Base-by-base conservation (phyloP, 1,140 invertebrate species). In the Lamellibrachia luymesi region DNA sequence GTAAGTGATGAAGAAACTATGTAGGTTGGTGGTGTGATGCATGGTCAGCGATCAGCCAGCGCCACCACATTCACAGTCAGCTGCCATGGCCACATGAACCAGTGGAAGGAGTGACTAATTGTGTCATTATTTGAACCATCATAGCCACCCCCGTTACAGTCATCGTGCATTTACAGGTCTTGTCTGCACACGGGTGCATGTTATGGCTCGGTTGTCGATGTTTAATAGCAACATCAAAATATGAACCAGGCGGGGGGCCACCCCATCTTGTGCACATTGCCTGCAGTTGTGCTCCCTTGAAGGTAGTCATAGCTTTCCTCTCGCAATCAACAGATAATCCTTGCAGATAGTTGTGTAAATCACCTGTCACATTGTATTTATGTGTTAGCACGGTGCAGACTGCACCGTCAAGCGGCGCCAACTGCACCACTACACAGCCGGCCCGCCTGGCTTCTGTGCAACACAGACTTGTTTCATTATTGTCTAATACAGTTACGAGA, bases 381-480 rank as follows among this genome's bases (percentile, higher is more conserved):
- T 22, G 64, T 80, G 64, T 80, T 80, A 80, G 64, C 64, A 17
- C 64, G 64, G 64, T 80, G 64, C 64, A 80, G 64, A 80, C 64
- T 80, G 64, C 13, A 17, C 64, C 64, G 64, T 80, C 64, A 80
- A 17, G 64, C 64, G 17, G 64, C 64, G 64, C 64, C 64, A 80
- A 22, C 7, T 80, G 64, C 64, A 22, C 64, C 25, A 22, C 17
- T 80, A 10, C 64, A 80, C 64, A 80, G 4, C 64, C 64, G 64
- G 64, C 25, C 13, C 64, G 64, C 13, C 64, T 80, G 64, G 64
- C 64, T 80, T 80, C 64, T 80, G 64, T 80, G 64, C 64, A 80
- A 80, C 64, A 80, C 64, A 80, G 64, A 80, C 64, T 80, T 80
- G 64, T 80, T 80, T 80, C 64, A 80, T 80, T 80, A 80, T 80